Percentiles rank a stretch among this genome's conserved stretches.
These are phyloP conservation scores for Passer montanus DNA, from an alignment of 2,113 vertebrate species.

Conservation along the genomic window DNA sequence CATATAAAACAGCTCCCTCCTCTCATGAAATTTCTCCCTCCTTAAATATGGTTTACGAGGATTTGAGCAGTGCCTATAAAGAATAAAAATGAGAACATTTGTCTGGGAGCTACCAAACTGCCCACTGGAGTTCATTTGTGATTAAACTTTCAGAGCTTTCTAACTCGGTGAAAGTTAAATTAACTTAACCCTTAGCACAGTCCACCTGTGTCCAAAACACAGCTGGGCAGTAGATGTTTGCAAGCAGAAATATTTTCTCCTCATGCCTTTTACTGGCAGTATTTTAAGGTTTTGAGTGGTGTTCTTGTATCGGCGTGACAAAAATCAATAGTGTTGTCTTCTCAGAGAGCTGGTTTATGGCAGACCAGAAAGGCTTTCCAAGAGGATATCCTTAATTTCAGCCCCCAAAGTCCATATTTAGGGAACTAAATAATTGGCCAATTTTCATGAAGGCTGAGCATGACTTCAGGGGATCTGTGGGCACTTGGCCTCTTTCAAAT, in stretches of 20 bases:
- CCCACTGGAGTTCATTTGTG: conserved; percentile 16
- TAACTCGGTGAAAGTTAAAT: conserved; percentile 43
- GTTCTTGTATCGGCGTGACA: neutral
- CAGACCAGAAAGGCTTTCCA: neutral
- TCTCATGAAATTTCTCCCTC: conserved; percentile 16
- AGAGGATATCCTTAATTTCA: neutral
- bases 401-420: neutral
- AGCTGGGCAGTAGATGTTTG: neutral
- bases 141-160: conserved; percentile 34
- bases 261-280: neutral
- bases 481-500: neutral
- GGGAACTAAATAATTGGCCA: neutral
- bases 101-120: conserved; percentile 29
- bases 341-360: neutral
- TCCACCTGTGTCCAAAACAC: neutral
- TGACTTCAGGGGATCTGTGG: neutral
- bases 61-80: conserved; percentile 29
- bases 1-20: conserved; percentile 25
- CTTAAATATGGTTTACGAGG: conserved; percentile 50
- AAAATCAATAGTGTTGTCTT: neutral
- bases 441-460: neutral
- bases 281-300: neutral
- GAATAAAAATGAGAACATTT: conserved; percentile 58
- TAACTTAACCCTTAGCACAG: conserved; percentile 25
- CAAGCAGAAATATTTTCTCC: neutral